Evolutionary conservation across 1,140 invertebrate species (phyloP).

Genomic region (Neotoxoptera formosana): DNA sequence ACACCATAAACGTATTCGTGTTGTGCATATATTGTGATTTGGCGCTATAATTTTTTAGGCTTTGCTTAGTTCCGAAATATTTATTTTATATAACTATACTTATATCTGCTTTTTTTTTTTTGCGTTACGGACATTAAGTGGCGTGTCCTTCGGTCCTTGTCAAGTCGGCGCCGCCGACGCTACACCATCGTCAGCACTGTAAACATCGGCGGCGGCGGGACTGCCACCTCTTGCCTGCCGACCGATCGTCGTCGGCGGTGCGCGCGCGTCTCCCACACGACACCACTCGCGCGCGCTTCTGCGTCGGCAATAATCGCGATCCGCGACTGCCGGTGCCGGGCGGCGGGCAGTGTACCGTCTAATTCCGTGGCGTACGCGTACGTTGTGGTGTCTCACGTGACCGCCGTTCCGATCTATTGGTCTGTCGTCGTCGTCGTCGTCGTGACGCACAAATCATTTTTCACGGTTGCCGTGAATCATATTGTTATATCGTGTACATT

Average conservation of each 20-base stretch:
- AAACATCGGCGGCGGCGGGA: not conserved
- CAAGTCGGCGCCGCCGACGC: not conserved
- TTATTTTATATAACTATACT: not conserved
- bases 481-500: not conserved
- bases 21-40: not conserved
- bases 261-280: not conserved
- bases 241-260: not conserved
- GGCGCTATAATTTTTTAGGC: not conserved
- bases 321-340: not conserved
- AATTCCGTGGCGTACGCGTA: not conserved
- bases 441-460: not conserved
- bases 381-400: not conserved
- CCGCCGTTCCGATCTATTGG: not conserved
- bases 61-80: not conserved
- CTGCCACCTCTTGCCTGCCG: not conserved
- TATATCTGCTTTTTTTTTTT: not conserved
- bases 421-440: not conserved
- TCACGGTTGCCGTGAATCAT: not conserved
- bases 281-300: not conserved
- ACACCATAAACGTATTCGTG: not conserved
- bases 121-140: not conserved
- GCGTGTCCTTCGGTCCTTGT: constrained; percentile 16
- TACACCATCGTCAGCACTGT: constrained; percentile 28
- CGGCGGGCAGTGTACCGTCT: not conserved
- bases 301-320: not conserved